Percentiles rank a stretch among this genome's conserved stretches.
Evolutionary conservation across 1,140 invertebrate species (phyloP).

Genomic region (Diachasma alloeum): DNA sequence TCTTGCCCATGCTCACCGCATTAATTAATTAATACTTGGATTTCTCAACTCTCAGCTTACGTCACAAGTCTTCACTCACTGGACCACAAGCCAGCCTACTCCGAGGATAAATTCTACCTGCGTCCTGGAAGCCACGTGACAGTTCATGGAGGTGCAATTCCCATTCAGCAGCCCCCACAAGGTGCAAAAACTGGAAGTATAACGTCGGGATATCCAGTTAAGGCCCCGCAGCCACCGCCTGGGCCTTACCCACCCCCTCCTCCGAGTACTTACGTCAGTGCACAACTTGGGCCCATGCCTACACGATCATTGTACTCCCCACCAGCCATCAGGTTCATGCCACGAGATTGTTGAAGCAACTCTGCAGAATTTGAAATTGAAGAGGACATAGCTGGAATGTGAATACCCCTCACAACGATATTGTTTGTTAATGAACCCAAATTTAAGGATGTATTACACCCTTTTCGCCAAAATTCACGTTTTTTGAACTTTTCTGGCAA

Average conservation of each 20-base stretch:
- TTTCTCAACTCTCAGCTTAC: slow-evolving; percentile 43
- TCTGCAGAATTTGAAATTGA: too few relatives aligned
- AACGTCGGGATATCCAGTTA: slow-evolving; percentile 68
- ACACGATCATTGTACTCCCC: slow-evolving; percentile 58
- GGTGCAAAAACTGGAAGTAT: slow-evolving; percentile 67
- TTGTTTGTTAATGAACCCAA: too few relatives aligned
- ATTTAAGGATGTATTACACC: too few relatives aligned
- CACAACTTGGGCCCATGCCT: slow-evolving; percentile 52
- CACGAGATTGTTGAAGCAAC: not conserved
- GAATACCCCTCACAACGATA: too few relatives aligned
- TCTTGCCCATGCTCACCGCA: too few relatives aligned
- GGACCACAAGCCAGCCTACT: slow-evolving; percentile 53
- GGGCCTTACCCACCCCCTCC: slow-evolving; percentile 52
- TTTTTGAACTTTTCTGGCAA: too few relatives aligned
- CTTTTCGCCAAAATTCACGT: too few relatives aligned
- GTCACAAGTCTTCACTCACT: slow-evolving; percentile 55
- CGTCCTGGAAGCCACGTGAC: slow-evolving; percentile 63
- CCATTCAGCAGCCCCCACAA: slow-evolving; percentile 67
- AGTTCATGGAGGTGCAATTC: slow-evolving; percentile 64
- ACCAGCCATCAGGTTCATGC: slow-evolving; percentile 40
- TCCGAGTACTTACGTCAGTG: slow-evolving; percentile 54
- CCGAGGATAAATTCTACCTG: slow-evolving; percentile 61
- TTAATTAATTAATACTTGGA: too few relatives aligned
- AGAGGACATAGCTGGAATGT: too few relatives aligned
- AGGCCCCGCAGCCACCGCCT: slow-evolving; percentile 58